These are phyloP conservation scores for Diadromus collaris DNA, from an alignment of 2,888 invertebrate genomes.

Conservation along the genomic window DNA sequence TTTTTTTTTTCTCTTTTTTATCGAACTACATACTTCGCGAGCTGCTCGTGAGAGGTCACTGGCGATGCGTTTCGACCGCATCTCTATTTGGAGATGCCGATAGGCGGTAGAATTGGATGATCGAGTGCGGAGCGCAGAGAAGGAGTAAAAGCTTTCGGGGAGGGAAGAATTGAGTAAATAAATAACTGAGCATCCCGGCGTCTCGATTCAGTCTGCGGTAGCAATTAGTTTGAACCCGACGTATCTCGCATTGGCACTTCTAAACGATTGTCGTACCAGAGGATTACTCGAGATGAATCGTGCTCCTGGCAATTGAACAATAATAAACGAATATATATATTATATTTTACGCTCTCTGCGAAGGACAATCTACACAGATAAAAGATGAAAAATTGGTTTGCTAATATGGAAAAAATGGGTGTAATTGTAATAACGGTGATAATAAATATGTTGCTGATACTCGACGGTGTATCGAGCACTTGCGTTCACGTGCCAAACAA, in stretches of 20 bases:
- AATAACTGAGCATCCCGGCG: slow-evolving; percentile 74
- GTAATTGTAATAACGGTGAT: slow-evolving; percentile 48
- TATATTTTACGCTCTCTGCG: background rate
- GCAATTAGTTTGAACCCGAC: slow-evolving; percentile 52
- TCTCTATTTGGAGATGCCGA: slow-evolving; percentile 74
- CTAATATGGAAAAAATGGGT: slow-evolving; percentile 62
- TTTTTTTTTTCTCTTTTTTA: background rate
- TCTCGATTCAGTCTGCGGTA: slow-evolving; percentile 74
- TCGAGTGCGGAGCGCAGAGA: slow-evolving; percentile 68
- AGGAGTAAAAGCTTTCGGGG: slow-evolving; percentile 65
- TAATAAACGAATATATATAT: background rate
- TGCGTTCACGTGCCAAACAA: slow-evolving; percentile 70
- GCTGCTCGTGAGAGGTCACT: slow-evolving; percentile 58
- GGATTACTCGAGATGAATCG: slow-evolving; percentile 12
- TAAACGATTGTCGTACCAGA: background rate
- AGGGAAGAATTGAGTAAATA: slow-evolving; percentile 75
- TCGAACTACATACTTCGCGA: slow-evolving; percentile 14
- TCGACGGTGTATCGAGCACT: slow-evolving; percentile 61
- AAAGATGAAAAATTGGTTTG: slow-evolving; percentile 13
- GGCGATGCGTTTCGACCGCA: slow-evolving; percentile 40
- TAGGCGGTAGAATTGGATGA: slow-evolving; percentile 73
- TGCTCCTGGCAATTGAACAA: background rate
- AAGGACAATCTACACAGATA: background rate
- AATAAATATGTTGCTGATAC: slow-evolving; percentile 56
- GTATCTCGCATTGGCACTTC: slow-evolving; percentile 7